Base-by-base conservation (phyloP, 2,797 vertebrate genomes). In the Crypturellus tataupa region DNA sequence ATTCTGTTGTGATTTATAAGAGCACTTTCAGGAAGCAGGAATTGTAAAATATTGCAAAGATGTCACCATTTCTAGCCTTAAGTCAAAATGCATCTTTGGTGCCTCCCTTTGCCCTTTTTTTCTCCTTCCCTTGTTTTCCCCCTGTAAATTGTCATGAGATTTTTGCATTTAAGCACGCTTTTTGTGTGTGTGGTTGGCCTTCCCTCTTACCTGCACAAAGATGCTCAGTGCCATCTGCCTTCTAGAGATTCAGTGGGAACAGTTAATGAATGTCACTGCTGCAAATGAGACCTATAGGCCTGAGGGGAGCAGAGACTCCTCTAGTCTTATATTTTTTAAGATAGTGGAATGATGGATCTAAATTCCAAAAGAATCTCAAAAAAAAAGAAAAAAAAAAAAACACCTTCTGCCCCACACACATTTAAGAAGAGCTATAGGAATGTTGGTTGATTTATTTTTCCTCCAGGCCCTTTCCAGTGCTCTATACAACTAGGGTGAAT, bases 351-450 rank as follows among this genome's bases (percentile, higher is more conserved):
- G 31, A 12, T 63, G 58, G 51, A 5, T 72, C 63, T 80, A 82
- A 89, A 92, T 83, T 73, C 76, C 62, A 35, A 6, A 7, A 47
- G 53, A n/a, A 49, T 78, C 90, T n/a, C 46, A 51, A n/a, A 75
- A 19, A 14, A 37, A n/a, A 37, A 27, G 46, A 15, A 44, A 40
- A 59, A 14, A 19, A 13, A 46, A 25, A 49, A 23, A 49, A 24
- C 21, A 23, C 27, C 15, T 29, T 29, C 71, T 25, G 3, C 4
- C 19, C 49, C 6, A 21, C 33, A 40, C 59, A 35, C 68, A n/a
- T 71, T 35, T 63, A 89, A 91, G 79, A 59, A 29, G 24, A 92
- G 46, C 80, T 85, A 9, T 0, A 72, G 63, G 64, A 37, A 35
- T 4, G 9, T 62, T 33, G 53, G 39, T 47, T 13, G 60, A 47